Evolutionary conservation across 35 echinoderm and acorn worm species (phyloP).

Genomic region (Stichopus chloronotus): DNA sequence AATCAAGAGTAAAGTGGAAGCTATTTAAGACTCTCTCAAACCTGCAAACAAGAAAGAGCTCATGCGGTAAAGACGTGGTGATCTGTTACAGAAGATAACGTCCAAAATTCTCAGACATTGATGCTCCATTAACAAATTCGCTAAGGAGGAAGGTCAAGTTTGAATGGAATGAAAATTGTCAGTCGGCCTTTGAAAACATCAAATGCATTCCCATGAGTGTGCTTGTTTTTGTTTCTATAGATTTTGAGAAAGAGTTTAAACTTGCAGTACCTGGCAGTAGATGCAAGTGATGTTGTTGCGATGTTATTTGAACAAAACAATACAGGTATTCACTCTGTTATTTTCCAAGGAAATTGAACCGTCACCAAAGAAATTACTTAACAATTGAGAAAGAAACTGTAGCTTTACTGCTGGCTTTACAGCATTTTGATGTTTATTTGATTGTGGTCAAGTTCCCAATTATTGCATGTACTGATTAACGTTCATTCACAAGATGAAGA

Average conservation of each 20-base stretch:
- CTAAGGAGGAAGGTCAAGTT: conserved; percentile 68
- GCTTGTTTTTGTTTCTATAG: conserved; percentile 62
- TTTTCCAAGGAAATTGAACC: conserved; percentile 73
- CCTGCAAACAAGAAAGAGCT: conserved; percentile 49
- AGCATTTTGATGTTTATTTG: conserved; percentile 31
- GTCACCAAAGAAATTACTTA: conserved; percentile 63
- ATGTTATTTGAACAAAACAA: conserved; percentile 63
- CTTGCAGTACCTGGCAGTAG: conserved; percentile 33
- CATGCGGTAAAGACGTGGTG: conserved; percentile 69
- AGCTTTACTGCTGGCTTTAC: neutral
- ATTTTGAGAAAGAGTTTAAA: conserved; percentile 69
- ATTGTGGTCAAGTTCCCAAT: neutral
- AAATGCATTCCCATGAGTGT: conserved; percentile 48
- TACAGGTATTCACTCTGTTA: conserved; percentile 64
- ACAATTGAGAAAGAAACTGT: conserved; percentile 64
- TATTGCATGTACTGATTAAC: conserved; percentile 3
- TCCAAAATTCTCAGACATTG: conserved; percentile 66
- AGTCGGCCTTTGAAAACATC: conserved; percentile 68
- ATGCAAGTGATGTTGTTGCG: conserved; percentile 73
- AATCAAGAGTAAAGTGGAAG: conserved; percentile 50
- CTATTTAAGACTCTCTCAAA: conserved; percentile 31
- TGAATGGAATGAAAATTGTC: conserved; percentile 60
- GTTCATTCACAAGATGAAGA: conserved; percentile 10
- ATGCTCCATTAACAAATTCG: conserved; percentile 63
- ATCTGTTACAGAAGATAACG: conserved; percentile 66